Evolutionary conservation across 2,113 vertebrate genomes (phyloP).

Genomic region (Coptodon rendalli): DNA sequence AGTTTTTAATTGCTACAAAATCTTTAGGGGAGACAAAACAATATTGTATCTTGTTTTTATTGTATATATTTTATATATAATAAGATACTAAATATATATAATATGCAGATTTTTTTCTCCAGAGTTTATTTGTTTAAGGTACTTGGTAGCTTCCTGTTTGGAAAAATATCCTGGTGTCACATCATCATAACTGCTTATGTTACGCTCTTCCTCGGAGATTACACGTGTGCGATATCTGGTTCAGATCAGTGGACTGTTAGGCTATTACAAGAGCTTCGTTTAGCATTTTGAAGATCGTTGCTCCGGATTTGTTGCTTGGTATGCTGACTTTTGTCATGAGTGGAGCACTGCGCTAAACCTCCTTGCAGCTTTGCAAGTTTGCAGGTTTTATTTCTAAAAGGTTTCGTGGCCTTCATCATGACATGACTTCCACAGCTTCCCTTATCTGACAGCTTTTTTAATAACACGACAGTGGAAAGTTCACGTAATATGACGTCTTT

Average conservation of each 20-base stretch:
- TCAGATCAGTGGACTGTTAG: background rate
- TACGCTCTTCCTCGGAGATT: background rate
- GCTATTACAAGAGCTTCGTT: background rate
- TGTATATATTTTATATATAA: background rate
- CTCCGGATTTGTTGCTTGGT: background rate
- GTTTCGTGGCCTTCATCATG: background rate
- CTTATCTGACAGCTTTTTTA: background rate
- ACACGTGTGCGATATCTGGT: background rate
- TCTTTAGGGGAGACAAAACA: background rate
- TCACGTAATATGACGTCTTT: background rate
- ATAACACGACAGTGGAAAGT: background rate
- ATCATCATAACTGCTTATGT: background rate
- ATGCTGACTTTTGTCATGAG: fast-evolving
- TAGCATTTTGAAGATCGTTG: background rate
- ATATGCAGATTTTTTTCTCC: background rate
- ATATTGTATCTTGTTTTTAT: background rate
- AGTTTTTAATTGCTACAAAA: background rate
- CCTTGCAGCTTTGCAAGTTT: background rate
- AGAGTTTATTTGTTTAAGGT: background rate
- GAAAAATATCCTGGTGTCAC: fast-evolving
- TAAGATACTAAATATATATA: background rate
- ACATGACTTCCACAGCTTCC: background rate
- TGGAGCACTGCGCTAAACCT: background rate
- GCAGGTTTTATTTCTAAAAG: background rate
- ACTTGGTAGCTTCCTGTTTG: background rate